A percentile compares a stretch with the other conserved stretches of the same genome.
Evolutionary conservation across 2,797 vertebrate species (phyloP).

Genomic region (Chiloscyllium punctatum): DNA sequence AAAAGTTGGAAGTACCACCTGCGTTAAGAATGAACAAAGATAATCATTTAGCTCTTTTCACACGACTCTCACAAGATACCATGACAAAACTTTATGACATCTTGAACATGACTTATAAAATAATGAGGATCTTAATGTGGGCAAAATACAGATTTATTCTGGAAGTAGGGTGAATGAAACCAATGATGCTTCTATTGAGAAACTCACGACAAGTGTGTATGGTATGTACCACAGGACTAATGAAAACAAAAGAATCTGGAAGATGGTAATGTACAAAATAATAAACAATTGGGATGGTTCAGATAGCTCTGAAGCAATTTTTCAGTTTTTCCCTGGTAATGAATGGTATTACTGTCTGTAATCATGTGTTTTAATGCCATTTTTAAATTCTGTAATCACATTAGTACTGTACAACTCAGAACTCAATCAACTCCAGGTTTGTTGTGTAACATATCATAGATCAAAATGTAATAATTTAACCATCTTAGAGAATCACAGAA

Average conservation of each 20-base stretch:
- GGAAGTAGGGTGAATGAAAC: no score
- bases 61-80: neutral
- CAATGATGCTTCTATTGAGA: neutral
- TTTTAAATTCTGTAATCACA: neutral
- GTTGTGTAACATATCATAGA: neutral
- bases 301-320: neutral
- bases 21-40: conserved; percentile 47
- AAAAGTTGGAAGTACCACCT: conserved; percentile 91
- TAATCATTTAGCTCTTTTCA: conserved; percentile 34
- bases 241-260: neutral
- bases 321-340: neutral
- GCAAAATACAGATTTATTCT: neutral
- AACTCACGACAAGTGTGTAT: neutral
- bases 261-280: neutral
- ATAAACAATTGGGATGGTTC: neutral
- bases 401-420: neutral
- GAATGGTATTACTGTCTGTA: neutral
- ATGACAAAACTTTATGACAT: neutral
- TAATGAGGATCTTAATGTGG: neutral
- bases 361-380: neutral
- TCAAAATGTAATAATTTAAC: neutral
- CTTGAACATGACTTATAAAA: neutral
- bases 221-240: neutral
- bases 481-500: neutral
- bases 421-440: neutral